phyloP scores from a whole-genome alignment of 2,888 invertebrate species.

The Drosophila lutescens region DNA sequence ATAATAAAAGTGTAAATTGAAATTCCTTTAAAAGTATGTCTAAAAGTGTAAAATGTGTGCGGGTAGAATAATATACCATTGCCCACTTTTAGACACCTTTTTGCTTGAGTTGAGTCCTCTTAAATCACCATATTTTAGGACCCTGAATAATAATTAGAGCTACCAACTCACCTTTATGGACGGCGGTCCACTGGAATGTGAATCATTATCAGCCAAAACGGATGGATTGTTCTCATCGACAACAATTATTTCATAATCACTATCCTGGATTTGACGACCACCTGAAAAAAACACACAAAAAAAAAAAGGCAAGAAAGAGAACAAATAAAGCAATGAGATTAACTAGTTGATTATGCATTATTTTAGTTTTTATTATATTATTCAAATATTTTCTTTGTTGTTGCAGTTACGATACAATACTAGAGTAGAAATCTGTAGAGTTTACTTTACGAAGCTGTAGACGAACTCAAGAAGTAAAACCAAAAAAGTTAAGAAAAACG shows the following conservation, averaged over 20 bases:
- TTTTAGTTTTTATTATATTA: not conserved
- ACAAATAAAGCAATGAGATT: not conserved
- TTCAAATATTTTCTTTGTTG: not conserved
- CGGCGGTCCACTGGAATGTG: constrained; percentile 89
- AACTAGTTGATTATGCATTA: not conserved
- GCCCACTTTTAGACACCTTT: not conserved
- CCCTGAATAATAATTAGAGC: not conserved
- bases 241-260: constrained; percentile 94
- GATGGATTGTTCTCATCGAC: constrained; percentile 95
- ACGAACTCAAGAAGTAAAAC: constrained; percentile 22
- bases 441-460: constrained; percentile 38
- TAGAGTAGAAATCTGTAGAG: constrained; percentile 39
- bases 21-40: not conserved
- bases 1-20: too few species aligned
- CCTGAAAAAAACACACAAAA: constrained; percentile 62
- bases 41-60: not conserved
- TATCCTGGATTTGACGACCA: constrained; percentile 87
- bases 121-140: not conserved
- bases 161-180: constrained; percentile 90
- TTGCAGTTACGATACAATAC: constrained; percentile 34
- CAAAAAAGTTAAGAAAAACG: not conserved
- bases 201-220: constrained; percentile 91
- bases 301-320: not conserved
- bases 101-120: not conserved
- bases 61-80: not conserved